These are phyloP conservation scores for Scomber japonicus DNA, from an alignment of 2,113 vertebrate species.

Conservation along the genomic window DNA sequence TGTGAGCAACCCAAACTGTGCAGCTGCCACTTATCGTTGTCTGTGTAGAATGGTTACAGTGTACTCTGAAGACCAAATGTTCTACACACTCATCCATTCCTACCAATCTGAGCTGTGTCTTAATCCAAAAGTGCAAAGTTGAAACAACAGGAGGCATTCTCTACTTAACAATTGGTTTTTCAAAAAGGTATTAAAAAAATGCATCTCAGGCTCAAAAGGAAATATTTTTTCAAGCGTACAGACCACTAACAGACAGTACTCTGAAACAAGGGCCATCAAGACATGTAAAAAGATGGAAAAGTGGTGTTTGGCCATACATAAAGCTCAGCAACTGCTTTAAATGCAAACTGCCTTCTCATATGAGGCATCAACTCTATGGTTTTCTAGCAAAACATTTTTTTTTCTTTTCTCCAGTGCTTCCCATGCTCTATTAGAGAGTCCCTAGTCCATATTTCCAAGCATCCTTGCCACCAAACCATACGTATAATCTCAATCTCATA, in stretches of 20 bases:
- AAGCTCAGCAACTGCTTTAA: not conserved
- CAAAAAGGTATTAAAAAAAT: not conserved
- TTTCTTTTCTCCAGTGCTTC: slow-evolving; percentile 51
- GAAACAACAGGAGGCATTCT: not conserved
- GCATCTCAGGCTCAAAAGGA: not conserved
- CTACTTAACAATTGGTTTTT: not conserved
- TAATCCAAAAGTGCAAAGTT: no score
- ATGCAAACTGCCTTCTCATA: slow-evolving; percentile 2
- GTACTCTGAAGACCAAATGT: not conserved
- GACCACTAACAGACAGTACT: not conserved
- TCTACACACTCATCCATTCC: not conserved
- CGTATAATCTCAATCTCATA: slow-evolving; percentile 60
- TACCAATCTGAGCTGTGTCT: not conserved
- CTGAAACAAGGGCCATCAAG: not conserved
- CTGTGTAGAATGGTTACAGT: not conserved
- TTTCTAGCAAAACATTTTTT: slow-evolving; percentile 39
- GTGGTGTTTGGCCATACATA: not conserved
- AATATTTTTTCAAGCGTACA: not conserved
- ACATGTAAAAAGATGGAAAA: not conserved
- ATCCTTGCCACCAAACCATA: slow-evolving; percentile 45
- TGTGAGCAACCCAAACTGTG: not conserved
- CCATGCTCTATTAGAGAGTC: slow-evolving; percentile 52
- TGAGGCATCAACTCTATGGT: slow-evolving; percentile 13
- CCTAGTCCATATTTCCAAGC: slow-evolving; percentile 48
- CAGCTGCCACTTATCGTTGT: not conserved